Evolutionary conservation across 2,888 invertebrate species (phyloP).

Genomic region (Tholera decimalis): DNA sequence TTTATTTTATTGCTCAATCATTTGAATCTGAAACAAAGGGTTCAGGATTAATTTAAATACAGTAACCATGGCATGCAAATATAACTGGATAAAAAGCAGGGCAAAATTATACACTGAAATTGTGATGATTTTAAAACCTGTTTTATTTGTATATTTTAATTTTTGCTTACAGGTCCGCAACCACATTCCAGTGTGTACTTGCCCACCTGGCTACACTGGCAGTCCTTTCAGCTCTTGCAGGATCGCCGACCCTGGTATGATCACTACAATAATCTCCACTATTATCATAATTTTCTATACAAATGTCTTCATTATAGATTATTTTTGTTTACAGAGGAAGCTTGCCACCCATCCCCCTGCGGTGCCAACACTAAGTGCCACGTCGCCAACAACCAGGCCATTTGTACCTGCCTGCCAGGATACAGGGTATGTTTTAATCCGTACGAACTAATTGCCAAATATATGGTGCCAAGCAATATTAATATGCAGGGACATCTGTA

Average conservation of each 20-base stretch:
- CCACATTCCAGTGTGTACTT: constrained; percentile 95
- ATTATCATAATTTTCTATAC: neutral
- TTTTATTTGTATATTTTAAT: neutral
- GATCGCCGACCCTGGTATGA: constrained; percentile 94
- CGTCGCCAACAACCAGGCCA: constrained; percentile 94
- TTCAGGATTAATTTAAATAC: too few relatives aligned
- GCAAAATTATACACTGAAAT: too few relatives aligned
- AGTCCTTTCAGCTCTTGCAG: constrained; percentile 94
- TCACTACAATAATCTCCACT: neutral
- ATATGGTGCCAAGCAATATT: too few relatives aligned
- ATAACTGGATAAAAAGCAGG: too few relatives aligned
- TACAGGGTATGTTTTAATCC: constrained; percentile 85
- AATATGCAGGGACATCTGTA: too few relatives aligned
- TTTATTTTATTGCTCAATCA: neutral
- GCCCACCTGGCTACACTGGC: constrained; percentile 95
- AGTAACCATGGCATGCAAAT: too few relatives aligned
- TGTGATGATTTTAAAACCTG: too few relatives aligned
- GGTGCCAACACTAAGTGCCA: constrained; percentile 96
- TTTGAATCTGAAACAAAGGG: too few relatives aligned
- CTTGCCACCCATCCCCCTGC: constrained; percentile 96
- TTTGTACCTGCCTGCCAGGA: constrained; percentile 95
- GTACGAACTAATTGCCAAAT: neutral
- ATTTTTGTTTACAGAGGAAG: constrained; percentile 92
- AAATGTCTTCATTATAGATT: neutral
- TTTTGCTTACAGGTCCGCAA: constrained; percentile 89